Conservation (phyloP, 2,113 vertebrate genomes). For the Etheostoma cragini region DNA sequence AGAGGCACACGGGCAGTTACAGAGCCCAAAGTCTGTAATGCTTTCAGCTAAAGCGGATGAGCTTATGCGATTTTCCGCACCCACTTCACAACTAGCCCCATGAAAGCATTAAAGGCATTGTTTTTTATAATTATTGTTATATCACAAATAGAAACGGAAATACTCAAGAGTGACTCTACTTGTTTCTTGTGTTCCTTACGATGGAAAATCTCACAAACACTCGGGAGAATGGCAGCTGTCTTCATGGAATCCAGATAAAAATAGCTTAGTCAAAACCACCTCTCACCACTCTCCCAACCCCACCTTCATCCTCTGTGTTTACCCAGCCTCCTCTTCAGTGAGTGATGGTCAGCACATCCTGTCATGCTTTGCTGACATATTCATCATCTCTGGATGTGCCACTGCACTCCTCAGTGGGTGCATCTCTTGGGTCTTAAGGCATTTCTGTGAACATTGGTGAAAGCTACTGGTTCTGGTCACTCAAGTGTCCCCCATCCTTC, state of each 20-base stretch:
- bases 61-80: conserved; percentile 64
- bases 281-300: conserved; percentile 21
- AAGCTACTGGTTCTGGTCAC: conserved; percentile 3
- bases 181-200: conserved; percentile 9
- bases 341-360: conserved; percentile 52
- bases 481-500: neutral
- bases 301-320: conserved; percentile 18
- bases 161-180: neutral
- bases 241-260: conserved; percentile 74
- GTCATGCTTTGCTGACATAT: conserved; percentile 18
- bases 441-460: conserved; percentile 10
- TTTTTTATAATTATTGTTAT: conserved; percentile 5
- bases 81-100: conserved; percentile 51
- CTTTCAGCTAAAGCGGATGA: conserved; percentile 65
- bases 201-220: conserved; percentile 47
- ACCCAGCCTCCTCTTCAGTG: neutral
- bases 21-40: conserved; percentile 53
- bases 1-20: conserved; percentile 25
- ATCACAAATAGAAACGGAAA: neutral
- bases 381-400: conserved; percentile 26
- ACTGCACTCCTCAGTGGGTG: neutral
- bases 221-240: conserved; percentile 74
- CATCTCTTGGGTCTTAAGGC: neutral
- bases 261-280: conserved; percentile 62
- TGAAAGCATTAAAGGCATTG: conserved; percentile 29